These are phyloP conservation scores for Styela clava DNA, from an alignment of 23 tunicate genomes.

Conservation along the genomic window DNA sequence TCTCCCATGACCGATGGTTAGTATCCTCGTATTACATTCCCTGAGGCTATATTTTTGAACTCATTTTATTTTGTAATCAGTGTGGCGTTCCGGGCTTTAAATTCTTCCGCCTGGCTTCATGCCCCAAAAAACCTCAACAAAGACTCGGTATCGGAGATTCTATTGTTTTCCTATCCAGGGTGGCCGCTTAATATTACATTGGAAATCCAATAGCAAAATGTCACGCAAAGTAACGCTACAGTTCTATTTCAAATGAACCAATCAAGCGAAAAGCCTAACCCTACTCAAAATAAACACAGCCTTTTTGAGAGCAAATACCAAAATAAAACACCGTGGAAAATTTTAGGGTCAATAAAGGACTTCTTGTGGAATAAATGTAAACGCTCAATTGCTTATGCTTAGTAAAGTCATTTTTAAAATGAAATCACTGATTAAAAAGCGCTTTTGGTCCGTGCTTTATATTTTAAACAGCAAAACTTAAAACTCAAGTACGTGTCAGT, in stretches of 20 bases:
- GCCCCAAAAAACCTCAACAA: neutral
- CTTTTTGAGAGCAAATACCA: neutral
- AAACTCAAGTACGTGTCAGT: too few relatives aligned
- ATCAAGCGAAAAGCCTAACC: neutral
- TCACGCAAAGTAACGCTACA: neutral
- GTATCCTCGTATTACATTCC: neutral
- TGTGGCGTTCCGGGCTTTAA: neutral
- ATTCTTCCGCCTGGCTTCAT: neutral
- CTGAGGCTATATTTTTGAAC: neutral
- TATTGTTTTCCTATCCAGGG: neutral
- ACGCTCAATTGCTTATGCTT: too few relatives aligned
- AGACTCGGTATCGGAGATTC: neutral
- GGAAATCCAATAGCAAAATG: neutral
- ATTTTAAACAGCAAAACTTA: too few relatives aligned
- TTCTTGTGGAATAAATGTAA: too few relatives aligned
- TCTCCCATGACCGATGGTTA: neutral
- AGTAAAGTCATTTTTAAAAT: too few relatives aligned
- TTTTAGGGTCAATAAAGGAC: neutral
- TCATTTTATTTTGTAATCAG: neutral
- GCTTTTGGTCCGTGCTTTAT: too few relatives aligned
- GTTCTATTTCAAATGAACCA: neutral
- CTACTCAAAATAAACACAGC: neutral
- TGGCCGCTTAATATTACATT: neutral
- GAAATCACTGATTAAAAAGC: too few relatives aligned
- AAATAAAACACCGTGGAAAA: neutral